Base-by-base conservation (phyloP, 2,113 vertebrate genomes). In the Brachypteracias leptosomus region DNA sequence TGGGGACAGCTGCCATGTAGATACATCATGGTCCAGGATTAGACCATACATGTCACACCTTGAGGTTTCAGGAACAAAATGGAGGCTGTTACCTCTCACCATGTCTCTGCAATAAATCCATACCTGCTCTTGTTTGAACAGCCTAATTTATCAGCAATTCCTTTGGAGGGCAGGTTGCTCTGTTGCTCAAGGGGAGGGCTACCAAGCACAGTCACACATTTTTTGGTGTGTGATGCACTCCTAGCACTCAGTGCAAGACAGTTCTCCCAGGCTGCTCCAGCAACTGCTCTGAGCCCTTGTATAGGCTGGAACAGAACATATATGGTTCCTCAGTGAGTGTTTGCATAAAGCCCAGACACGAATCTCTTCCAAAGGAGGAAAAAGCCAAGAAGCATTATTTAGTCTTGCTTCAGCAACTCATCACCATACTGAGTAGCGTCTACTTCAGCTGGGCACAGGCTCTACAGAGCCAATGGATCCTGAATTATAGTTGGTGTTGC, bases 61-160 rank as follows among this genome's bases (percentile, higher is more conserved):
- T 42, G 71, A 0, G 0, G 7, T 68, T 79, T 68, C 0, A 3
- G 42, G 38, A 35, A 35, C 54, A 44, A 72, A 83, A 8, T 15
- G 8, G 15, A 14, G 62, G 17, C 58, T 75, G 18, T n/a, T 66
- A 10, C 16, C 14, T 40, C 33, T 85, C 55, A 38, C 11, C 18
- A 11, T 9, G 35, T 46, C 66, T 70, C 73, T 47, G 47, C 44
- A 38, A 49, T 52, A 83, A 38, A 80, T 46, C 72, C 44, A 8
- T 7, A 8, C 15, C 26, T 42, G 22, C 21, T 78, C 21, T 63
- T 16, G 14, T 49, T 65, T 6, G 1, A 70, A 44, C 26, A 63
- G 40, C 21, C 55, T n/a, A 44, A 73, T 13, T n/a, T 40, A 40
- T 59, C 74, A 51, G 42, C 66, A 46, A 3, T 78, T 88, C 42